phyloP scores from a whole-genome alignment of 2,888 invertebrate species.

The Prosopocoilus inquinatus region DNA sequence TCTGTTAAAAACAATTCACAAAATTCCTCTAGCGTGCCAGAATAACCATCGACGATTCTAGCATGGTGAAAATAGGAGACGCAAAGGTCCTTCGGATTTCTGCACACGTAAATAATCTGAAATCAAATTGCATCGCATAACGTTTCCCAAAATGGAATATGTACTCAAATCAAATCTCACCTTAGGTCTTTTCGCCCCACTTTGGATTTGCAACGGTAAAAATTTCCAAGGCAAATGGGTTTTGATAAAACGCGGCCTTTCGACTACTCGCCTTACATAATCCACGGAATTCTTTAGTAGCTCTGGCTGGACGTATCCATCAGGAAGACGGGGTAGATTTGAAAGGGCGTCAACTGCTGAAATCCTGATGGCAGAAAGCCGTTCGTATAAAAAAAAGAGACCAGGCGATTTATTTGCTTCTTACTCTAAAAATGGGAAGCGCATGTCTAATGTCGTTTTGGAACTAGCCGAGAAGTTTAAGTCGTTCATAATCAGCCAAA shows the following conservation, averaged over 20 bases:
- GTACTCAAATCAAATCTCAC: too few species aligned
- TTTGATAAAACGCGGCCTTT: slow-evolving; percentile 22
- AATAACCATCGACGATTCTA: slow-evolving; percentile 57
- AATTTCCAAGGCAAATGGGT: slow-evolving; percentile 27
- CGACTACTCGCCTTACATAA: not conserved
- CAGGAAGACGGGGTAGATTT: not conserved
- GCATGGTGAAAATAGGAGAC: slow-evolving; percentile 70
- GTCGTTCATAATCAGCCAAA: slow-evolving; percentile 81
- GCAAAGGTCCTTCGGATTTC: slow-evolving; percentile 71
- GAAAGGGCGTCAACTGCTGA: not conserved
- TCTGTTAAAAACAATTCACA: slow-evolving; percentile 61
- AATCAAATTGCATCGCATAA: slow-evolving; percentile 31
- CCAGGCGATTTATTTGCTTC: not conserved
- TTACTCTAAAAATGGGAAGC: slow-evolving; percentile 23
- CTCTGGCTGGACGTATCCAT: slow-evolving; percentile 7
- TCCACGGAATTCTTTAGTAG: slow-evolving; percentile 6
- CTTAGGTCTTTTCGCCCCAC: slow-evolving; percentile 36
- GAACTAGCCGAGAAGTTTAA: slow-evolving; percentile 72
- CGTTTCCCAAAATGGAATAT: too few species aligned
- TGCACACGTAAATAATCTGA: slow-evolving; percentile 67
- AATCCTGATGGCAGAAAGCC: too few species aligned
- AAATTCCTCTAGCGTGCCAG: slow-evolving; percentile 57
- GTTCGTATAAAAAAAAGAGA: not conserved
- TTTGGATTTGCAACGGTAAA: slow-evolving; percentile 31
- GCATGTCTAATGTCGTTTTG: slow-evolving; percentile 49